These are phyloP conservation scores for Phrynosoma platyrhinos DNA, from an alignment of 2,113 vertebrate species.

Conservation along the genomic window DNA sequence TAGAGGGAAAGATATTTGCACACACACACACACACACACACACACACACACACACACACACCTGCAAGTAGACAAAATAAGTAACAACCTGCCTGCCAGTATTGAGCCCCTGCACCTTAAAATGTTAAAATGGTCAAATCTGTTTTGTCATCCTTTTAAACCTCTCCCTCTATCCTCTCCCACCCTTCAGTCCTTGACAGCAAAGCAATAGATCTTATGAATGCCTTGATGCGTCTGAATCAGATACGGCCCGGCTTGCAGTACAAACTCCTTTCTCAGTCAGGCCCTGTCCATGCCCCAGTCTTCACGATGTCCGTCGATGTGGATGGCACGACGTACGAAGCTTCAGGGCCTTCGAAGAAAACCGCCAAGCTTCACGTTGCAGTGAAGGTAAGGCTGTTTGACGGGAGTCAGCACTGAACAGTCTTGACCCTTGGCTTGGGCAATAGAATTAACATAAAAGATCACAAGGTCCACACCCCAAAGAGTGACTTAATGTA, in stretches of 20 bases:
- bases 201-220: constrained; percentile 99
- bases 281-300: constrained; percentile 96
- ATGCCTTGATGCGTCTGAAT: constrained; percentile 98
- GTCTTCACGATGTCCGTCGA: constrained; percentile 99
- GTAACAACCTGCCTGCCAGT: too few relatives aligned
- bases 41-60: too few relatives aligned
- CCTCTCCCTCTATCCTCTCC: constrained; percentile 35
- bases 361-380: constrained; percentile 99
- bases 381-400: constrained; percentile 90
- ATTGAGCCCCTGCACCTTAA: too few relatives aligned
- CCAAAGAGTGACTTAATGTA: too few relatives aligned
- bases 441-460: not conserved
- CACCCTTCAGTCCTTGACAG: constrained; percentile 90
- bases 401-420: too few relatives aligned
- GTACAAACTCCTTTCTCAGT: constrained; percentile 98
- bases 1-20: too few relatives aligned
- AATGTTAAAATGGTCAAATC: too few relatives aligned
- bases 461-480: not conserved
- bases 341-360: constrained; percentile 98
- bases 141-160: not conserved
- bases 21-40: too few relatives aligned
- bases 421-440: too few relatives aligned
- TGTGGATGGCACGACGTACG: constrained; percentile 93
- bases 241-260: constrained; percentile 98
- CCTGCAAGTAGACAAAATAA: too few relatives aligned